phyloP scores from a whole-genome alignment of 2,888 invertebrate species.

The Phragmatobia fuliginosa region DNA sequence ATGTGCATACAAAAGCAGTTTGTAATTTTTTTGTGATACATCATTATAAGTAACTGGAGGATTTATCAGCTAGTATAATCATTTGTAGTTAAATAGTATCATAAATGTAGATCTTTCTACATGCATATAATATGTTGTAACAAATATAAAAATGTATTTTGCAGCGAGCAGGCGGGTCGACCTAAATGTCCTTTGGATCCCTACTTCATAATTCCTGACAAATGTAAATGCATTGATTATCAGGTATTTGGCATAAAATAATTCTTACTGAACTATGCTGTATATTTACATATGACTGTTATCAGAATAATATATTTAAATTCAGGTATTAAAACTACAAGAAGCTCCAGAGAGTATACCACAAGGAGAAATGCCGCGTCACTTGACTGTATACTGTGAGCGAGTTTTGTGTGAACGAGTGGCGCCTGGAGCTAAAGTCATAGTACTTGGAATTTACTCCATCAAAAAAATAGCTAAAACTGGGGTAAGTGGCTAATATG shows the following conservation, averaged over 20 bases:
- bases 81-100: too few species aligned
- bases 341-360: conserved; percentile 96
- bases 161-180: conserved; percentile 95
- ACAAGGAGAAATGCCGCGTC: conserved; percentile 99
- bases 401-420: conserved; percentile 96
- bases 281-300: neutral
- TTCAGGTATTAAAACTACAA: conserved; percentile 95
- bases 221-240: conserved; percentile 98
- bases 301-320: neutral
- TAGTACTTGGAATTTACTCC: conserved; percentile 97
- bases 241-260: conserved; percentile 85
- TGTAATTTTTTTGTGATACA: too few species aligned
- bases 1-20: too few species aligned
- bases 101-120: too few species aligned
- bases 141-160: conserved; percentile 47
- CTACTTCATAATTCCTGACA: conserved; percentile 99
- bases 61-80: too few species aligned
- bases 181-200: conserved; percentile 98
- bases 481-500: conserved; percentile 76
- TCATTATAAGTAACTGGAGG: too few species aligned
- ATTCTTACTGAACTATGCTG: neutral
- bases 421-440: conserved; percentile 98
- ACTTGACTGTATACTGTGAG: conserved; percentile 97
- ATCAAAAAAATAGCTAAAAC: conserved; percentile 94
- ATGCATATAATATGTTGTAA: neutral